phyloP scores from a whole-genome alignment of 2,888 invertebrate species.

The Drosophila multiciliata region DNA sequence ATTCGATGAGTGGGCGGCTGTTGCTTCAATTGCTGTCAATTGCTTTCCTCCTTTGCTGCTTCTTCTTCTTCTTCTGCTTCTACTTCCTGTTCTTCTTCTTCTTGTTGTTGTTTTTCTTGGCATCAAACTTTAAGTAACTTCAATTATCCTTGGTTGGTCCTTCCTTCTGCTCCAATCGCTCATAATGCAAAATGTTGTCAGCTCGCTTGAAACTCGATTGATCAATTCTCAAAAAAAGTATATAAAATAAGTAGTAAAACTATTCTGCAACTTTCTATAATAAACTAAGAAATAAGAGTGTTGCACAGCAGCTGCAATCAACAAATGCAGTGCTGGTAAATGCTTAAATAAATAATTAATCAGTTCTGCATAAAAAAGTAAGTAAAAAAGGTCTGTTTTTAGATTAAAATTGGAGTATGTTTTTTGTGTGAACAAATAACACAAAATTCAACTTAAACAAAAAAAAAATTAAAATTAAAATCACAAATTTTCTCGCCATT shows the following conservation, averaged over 20 bases:
- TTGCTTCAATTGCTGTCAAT: slow-evolving; percentile 34
- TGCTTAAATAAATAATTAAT: background rate
- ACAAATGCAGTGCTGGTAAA: background rate
- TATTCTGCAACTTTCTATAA: background rate
- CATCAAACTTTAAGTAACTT: slow-evolving; percentile 44
- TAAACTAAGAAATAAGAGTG: background rate
- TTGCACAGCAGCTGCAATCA: background rate
- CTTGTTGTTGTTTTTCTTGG: background rate
- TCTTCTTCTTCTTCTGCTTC: background rate
- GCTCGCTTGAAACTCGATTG: slow-evolving; percentile 22
- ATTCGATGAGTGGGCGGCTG: slow-evolving; percentile 55
- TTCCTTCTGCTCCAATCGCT: slow-evolving; percentile 16
- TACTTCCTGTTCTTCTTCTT: background rate
- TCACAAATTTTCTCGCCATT: no score
- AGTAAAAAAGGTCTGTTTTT: no score
- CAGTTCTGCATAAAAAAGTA: no score
- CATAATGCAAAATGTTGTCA: slow-evolving; percentile 1
- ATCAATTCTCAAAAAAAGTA: slow-evolving; percentile 8
- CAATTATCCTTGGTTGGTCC: slow-evolving; percentile 45
- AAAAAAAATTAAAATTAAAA: no score
- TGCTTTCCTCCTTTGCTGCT: background rate
- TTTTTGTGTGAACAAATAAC: no score
- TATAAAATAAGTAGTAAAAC: background rate
- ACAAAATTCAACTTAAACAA: no score
- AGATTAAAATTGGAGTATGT: no score